phyloP scores from a whole-genome alignment of 2,113 vertebrate genomes.

The Tricholaema leucomelas region DNA sequence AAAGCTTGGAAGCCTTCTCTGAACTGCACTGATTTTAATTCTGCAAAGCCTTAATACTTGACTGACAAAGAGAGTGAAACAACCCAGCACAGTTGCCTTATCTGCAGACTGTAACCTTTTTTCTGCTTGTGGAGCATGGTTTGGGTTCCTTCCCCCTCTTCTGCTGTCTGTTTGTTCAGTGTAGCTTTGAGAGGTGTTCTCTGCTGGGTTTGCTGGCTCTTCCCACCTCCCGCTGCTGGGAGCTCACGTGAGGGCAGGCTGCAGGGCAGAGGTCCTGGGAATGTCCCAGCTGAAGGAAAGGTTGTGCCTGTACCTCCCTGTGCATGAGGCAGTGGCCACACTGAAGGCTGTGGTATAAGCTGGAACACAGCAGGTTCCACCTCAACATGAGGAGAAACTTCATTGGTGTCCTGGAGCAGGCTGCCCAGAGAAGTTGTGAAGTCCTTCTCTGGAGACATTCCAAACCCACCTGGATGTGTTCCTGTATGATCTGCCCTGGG shows the following conservation, averaged over 20 bases:
- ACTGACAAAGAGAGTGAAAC: conserved; percentile 64
- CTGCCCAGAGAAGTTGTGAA: too few species aligned
- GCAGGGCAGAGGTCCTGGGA: background rate
- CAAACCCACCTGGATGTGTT: too few species aligned
- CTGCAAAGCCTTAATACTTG: conserved; percentile 65
- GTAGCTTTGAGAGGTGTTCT: background rate
- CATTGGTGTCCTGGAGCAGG: too few species aligned
- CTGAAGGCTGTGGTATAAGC: background rate
- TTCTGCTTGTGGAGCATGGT: conserved; percentile 41
- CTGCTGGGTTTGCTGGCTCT: background rate
- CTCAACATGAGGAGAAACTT: too few species aligned
- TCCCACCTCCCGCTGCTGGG: background rate
- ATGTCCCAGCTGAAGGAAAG: background rate
- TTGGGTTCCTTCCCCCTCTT: background rate
- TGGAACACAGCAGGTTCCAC: too few species aligned
- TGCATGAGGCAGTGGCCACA: fast-evolving
- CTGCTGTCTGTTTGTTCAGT: background rate
- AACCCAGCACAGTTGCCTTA: conserved; percentile 63
- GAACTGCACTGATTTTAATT: conserved; percentile 60
- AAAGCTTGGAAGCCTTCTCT: conserved; percentile 63
- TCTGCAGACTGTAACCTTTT: conserved; percentile 59
- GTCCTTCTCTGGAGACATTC: too few species aligned
- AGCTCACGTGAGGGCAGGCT: background rate
- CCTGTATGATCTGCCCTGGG: too few species aligned
- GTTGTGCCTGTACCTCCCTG: fast-evolving